Evolutionary conservation across 2,888 invertebrate genomes (phyloP).

Genomic region (Eulithis testata): DNA sequence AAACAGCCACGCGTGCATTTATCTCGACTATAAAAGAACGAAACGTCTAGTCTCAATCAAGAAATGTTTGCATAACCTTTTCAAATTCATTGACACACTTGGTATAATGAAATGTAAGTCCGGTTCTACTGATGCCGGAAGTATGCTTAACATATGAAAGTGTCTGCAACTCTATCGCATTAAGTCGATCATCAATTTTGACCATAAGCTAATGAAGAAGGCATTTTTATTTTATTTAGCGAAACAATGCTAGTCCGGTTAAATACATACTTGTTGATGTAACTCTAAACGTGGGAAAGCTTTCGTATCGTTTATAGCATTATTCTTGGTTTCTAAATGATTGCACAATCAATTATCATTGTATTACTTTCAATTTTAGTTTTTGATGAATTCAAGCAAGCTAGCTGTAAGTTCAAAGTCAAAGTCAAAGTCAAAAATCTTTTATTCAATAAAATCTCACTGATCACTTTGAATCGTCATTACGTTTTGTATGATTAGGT

Average conservation of each 20-base stretch:
- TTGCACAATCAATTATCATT: constrained; percentile 14
- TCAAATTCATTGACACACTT: constrained; percentile 23
- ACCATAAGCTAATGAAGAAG: constrained; percentile 5
- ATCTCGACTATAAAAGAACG: constrained; percentile 12
- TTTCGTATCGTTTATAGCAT: not conserved
- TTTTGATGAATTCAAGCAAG: too few relatives aligned
- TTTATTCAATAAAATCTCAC: too few relatives aligned
- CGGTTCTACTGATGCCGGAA: constrained; percentile 32
- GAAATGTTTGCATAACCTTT: constrained; percentile 27
- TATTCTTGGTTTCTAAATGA: constrained; percentile 15
- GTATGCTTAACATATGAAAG: constrained; percentile 22
- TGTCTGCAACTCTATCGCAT: constrained; percentile 12
- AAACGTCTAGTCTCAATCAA: constrained; percentile 16
- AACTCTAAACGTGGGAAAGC: constrained; percentile 21
- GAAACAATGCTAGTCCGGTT: constrained; percentile 11
- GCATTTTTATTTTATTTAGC: constrained; percentile 3
- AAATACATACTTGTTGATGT: not conserved
- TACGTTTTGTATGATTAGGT: too few relatives aligned
- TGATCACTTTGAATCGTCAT: too few relatives aligned
- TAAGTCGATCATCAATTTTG: constrained; percentile 1
- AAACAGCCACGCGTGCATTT: not conserved
- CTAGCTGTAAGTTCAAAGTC: not conserved
- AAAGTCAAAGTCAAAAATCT: too few relatives aligned
- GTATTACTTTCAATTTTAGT: not conserved
- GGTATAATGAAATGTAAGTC: constrained; percentile 24